phyloP scores from a whole-genome alignment of 2,113 vertebrate species.

The Ophthalmolycus amberensis region DNA sequence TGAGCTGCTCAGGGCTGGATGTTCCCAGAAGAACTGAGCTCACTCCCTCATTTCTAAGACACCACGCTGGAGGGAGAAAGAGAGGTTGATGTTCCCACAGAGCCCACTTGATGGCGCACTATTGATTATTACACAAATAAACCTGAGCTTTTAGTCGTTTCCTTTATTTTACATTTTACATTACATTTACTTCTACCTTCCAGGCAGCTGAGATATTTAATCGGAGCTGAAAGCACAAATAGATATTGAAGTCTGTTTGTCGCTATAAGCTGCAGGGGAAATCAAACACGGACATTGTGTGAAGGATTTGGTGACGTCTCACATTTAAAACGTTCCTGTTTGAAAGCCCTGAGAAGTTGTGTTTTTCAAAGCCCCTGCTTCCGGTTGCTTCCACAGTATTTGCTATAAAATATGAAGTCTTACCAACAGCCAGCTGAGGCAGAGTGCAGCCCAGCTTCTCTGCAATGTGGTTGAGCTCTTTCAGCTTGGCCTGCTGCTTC shows the following conservation, averaged over 20 bases:
- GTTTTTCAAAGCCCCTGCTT: background rate
- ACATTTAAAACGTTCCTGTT: constrained; percentile 1
- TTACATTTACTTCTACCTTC: constrained; percentile 7
- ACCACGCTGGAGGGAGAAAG: constrained; percentile 88
- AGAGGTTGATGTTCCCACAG: constrained; percentile 9
- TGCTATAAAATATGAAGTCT: constrained; percentile 51
- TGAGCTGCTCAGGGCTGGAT: constrained; percentile 95
- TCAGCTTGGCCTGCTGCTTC: constrained; percentile 95
- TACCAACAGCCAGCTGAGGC: constrained; percentile 97
- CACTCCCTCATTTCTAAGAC: constrained; percentile 96
- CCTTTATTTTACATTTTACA: background rate
- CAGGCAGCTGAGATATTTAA: background rate
- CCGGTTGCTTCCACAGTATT: constrained; percentile 1
- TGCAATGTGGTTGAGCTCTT: constrained; percentile 93
- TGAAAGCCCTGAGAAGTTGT: constrained; percentile 5
- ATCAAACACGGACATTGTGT: constrained; percentile 8
- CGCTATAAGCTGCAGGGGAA: background rate
- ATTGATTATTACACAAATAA: constrained; percentile 11
- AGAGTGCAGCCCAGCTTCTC: constrained; percentile 95
- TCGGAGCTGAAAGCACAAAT: background rate
- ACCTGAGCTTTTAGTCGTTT: background rate
- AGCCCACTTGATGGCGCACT: constrained; percentile 21
- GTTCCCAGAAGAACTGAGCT: constrained; percentile 97
- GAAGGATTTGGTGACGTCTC: background rate
- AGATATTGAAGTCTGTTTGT: background rate